Evolutionary conservation across 2,113 vertebrate genomes (phyloP).

Genomic region (Bubalus kerabau): DNA sequence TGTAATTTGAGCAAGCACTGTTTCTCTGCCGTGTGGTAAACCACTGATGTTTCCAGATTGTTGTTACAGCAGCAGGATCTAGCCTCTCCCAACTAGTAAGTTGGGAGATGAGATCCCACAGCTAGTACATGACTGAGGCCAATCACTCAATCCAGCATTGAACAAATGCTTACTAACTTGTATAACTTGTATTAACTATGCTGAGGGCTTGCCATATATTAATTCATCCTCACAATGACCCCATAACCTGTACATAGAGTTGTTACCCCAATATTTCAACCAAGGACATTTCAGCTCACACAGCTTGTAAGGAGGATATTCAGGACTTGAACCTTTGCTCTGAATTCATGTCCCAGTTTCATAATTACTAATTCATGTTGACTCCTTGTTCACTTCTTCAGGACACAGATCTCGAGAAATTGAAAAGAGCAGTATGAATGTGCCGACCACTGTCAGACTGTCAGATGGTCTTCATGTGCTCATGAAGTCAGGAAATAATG

Average conservation of each 20-base stretch:
- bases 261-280: background rate
- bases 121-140: background rate
- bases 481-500: background rate
- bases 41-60: background rate
- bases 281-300: background rate
- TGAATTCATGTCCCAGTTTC: background rate
- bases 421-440: background rate
- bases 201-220: background rate
- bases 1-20: background rate
- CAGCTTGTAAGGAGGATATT: background rate
- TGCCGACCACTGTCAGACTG: background rate
- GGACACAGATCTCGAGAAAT: background rate
- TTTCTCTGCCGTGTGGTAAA: background rate
- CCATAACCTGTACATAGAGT: background rate
- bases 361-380: background rate
- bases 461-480: background rate
- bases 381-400: background rate
- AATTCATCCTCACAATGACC: background rate
- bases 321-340: background rate
- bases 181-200: background rate
- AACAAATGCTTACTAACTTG: background rate
- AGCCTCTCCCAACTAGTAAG: background rate
- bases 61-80: background rate
- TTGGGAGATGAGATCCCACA: background rate
- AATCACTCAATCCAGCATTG: background rate